Evolutionary conservation across 2,888 invertebrate species (phyloP), one percentile per base, ranked within the genome.

Genomic region (Shargacucullia verbasci): DNA sequence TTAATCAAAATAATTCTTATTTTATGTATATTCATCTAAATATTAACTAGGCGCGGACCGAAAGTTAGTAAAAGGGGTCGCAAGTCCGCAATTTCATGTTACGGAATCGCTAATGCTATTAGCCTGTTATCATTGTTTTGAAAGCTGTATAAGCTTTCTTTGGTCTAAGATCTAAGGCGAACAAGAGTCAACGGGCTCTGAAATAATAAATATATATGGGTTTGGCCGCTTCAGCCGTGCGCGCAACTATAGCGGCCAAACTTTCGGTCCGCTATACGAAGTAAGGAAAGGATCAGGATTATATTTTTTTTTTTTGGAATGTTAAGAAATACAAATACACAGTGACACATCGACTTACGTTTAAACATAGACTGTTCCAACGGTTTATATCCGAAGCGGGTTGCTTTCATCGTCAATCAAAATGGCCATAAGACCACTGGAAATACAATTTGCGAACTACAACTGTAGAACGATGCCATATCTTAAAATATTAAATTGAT

Each of bases 241-340:
- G 68, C 59, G 11, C 31, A 0, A 33, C 54, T 54, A 44, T 43
- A 45, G 38, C 37, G 20, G 27, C 29, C 47, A 39, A 47, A 35
- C 54, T 57, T 63, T 37, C 70, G 73, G 59, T 47, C 70, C 40
- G 59, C 70, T 44, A 39, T 3, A 38, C 8, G 34, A 41, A 45
- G 40, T 44, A 53, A 45, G 40, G 48, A 53, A 48, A 58, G 56
- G 47, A 38, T 47, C 58, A 2, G 6, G 38, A 4, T 4, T 12
- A 27, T n/a, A n/a, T n/a, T n/a, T n/a, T n/a, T n/a, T n/a, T n/a
- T n/a, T 35, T 29, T 1, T 35, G 39, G 39, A 50, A 39, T 55
- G 47, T 39, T n/a, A 9, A 31, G n/a, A 12, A 35, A 7, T 34
- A 15, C 13, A 27, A 25, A 43, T 2, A 29, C 12, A 37, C n/a